phyloP scores from a whole-genome alignment of 2,113 vertebrate genomes.

The Rhegmatorhina hoffmannsi region DNA sequence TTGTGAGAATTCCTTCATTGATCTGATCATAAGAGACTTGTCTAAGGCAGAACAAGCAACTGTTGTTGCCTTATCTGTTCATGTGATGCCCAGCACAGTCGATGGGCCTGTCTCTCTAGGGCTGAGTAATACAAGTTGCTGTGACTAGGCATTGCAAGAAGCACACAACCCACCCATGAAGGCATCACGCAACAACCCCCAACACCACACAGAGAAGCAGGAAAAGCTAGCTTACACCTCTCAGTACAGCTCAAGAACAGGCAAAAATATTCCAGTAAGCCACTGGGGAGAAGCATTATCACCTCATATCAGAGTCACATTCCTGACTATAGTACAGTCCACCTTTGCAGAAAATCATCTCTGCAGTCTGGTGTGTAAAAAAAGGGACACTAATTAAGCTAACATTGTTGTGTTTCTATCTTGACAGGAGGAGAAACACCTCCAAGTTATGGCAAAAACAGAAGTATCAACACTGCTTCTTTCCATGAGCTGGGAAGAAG shows the following conservation, averaged over 20 bases:
- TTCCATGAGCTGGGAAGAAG: background rate
- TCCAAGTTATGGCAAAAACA: background rate
- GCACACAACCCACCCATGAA: fast-evolving
- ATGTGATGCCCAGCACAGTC: fast-evolving
- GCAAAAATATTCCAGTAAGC: background rate
- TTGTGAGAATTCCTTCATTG: background rate
- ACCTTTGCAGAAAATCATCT: background rate
- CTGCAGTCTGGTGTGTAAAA: background rate
- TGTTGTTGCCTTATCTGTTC: background rate
- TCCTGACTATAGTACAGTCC: background rate
- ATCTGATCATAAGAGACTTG: background rate
- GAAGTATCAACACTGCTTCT: background rate
- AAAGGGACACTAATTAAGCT: background rate
- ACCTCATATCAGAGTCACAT: background rate
- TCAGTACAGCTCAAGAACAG: background rate
- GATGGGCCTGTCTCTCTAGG: background rate
- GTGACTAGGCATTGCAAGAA: background rate
- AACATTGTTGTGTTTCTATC: background rate
- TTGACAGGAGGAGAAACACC: background rate
- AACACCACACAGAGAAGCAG: background rate
- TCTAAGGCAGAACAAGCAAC: background rate
- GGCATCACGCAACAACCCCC: fast-evolving
- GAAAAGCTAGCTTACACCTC: background rate
- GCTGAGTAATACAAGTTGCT: background rate
- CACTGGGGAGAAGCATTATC: background rate